These are phyloP conservation scores for Pantherophis alleghaniensis DNA, from an alignment of 2,797 vertebrate genomes.

Conservation along the genomic window DNA sequence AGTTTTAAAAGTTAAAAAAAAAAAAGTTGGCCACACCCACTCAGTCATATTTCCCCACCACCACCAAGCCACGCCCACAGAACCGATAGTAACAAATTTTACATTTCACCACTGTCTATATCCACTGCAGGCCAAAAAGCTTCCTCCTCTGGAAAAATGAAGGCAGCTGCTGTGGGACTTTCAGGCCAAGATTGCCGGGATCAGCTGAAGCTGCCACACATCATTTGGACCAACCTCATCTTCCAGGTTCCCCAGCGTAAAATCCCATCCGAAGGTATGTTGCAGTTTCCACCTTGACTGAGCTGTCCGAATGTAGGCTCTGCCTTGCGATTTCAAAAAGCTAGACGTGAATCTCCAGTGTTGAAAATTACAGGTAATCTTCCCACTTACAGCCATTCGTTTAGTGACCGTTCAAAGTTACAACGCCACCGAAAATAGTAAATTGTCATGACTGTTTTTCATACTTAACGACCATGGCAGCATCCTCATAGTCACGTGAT, in stretches of 20 bases:
- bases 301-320: neutral
- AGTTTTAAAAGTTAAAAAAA: too few species aligned
- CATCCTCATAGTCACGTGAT: too few species aligned
- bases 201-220: neutral
- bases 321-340: neutral
- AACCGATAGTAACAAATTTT: too few species aligned
- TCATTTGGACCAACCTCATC: neutral
- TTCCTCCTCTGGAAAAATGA: neutral
- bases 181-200: neutral
- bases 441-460: neutral
- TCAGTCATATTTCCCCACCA: too few species aligned
- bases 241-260: neutral
- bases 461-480: neutral
- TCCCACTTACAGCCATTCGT: neutral
- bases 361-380: too few species aligned
- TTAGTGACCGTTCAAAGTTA: neutral
- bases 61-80: too few species aligned
- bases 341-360: neutral
- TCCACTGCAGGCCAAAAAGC: neutral
- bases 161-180: too few species aligned
- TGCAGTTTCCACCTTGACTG: neutral
- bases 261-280: neutral
- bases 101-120: too few species aligned
- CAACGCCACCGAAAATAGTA: neutral
- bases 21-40: too few species aligned